Base-by-base conservation (phyloP, 2,888 invertebrate species). In the Capitulum mitella region DNA sequence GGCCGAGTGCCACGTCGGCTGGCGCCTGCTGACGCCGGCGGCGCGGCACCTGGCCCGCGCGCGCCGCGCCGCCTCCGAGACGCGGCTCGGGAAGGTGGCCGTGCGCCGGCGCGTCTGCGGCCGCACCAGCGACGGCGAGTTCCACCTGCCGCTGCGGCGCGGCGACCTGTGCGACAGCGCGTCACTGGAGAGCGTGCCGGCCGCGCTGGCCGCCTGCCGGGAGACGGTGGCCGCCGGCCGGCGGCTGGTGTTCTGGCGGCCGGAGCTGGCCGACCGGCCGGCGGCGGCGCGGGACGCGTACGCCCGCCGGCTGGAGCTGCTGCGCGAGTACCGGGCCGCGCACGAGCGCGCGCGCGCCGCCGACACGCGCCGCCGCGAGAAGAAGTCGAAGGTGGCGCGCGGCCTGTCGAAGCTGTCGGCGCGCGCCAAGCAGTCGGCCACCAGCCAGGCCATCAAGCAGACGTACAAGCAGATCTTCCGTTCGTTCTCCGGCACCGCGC, bases 1-100 rank as follows among this genome's bases (percentile, higher is more conserved):
- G 10, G 87, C 89, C 22, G 70, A 70, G 70, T 22, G 70, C 10
- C 70, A 70, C 26, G 37, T 40, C 26, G 88, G 94, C 77, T 94
- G 93, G 92, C 90, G 90, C 0, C 94, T 94, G 84, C 87, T 95
- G 29, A 91, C 93, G 0, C 91, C 92, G 84, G 94, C 94, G 78
- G 91, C 93, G 83, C 88, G 94, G 83, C 93, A 93, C 86, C 87
- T 94, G 77, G 94, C 94, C 85, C 89, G 94, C 79, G 89, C 93
- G 83, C 89, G 94, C 81, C 93, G 92, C 81, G 92, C 90, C 85
- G 92, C 89, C 82, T 83, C 85, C 82, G 80, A 83, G 80, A 80
- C 83, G 79, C 80, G 84, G 29, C 80, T 84, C 32, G 83, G 83
- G 82, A 92, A 91, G 12, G 70, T 70, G 26, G 37, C 70, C 3